A percentile compares a stretch with the other conserved stretches of the same genome.
These are phyloP conservation scores for Sisor rabdophorus DNA, from an alignment of 2,113 vertebrate genomes.

Conservation along the genomic window DNA sequence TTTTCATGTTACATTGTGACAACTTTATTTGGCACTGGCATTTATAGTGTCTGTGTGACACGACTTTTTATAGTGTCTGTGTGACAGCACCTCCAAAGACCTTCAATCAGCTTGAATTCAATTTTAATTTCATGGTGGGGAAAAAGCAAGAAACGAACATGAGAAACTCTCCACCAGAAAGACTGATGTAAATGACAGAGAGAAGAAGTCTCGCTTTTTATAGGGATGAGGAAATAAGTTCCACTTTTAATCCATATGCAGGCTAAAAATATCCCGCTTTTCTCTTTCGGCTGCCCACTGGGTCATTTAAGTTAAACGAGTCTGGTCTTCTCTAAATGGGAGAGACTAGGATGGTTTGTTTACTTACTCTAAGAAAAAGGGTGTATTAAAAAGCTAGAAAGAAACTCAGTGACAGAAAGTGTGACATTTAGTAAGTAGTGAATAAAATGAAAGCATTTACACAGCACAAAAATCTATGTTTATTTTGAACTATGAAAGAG, in stretches of 20 bases:
- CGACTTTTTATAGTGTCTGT: too few species aligned
- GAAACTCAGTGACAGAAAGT: conserved; percentile 51
- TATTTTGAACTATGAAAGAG: conserved; percentile 9
- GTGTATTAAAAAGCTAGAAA: conserved; percentile 42
- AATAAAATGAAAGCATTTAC: conserved; percentile 52
- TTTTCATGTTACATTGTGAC: conserved; percentile 29
- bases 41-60: conserved; percentile 11
- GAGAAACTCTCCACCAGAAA: conserved; percentile 36
- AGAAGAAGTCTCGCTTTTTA: conserved; percentile 33
- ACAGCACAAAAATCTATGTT: conserved; percentile 24
- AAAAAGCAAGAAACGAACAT: conserved; percentile 31
- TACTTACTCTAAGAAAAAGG: conserved; percentile 25
- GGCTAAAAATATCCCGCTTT: conserved; percentile 48
- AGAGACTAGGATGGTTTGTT: conserved; percentile 13
- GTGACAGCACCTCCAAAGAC: conserved; percentile 25
- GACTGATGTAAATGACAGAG: conserved; percentile 35
- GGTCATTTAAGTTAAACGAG: conserved; percentile 66
- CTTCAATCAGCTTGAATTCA: conserved; percentile 42
- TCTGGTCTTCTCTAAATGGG: conserved; percentile 50
- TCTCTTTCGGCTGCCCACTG: conserved; percentile 63
- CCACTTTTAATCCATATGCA: conserved; percentile 43
- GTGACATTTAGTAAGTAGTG: conserved; percentile 38
- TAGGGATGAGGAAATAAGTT: conserved; percentile 46
- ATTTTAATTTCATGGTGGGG: conserved; percentile 18
- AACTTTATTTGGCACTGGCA: conserved; percentile 35